Conservation (phyloP, 2,888 invertebrate species). For the Sepioteuthis lessoniana region DNA sequence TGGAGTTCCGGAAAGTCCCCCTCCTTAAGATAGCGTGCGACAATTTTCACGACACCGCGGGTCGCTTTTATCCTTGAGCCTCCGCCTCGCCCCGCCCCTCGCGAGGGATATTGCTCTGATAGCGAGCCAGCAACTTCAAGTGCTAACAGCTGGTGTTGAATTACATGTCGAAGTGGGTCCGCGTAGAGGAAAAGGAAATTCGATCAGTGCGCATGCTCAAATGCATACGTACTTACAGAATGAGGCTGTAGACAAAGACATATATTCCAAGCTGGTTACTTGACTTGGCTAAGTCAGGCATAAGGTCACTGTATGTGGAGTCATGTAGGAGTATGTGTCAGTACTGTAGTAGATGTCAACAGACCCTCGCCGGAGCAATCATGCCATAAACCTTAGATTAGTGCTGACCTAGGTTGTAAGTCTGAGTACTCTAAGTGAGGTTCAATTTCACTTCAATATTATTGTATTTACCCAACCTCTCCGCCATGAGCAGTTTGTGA, state of each 20-base stretch:
- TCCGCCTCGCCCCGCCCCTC: neutral
- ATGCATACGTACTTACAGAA: neutral
- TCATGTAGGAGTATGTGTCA: too few species aligned
- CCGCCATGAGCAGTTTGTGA: too few species aligned
- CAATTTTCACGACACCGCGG: conserved; percentile 21
- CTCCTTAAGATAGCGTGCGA: conserved; percentile 2
- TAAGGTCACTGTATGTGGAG: too few species aligned
- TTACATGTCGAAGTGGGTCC: neutral
- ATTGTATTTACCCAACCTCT: too few species aligned
- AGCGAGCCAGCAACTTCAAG: neutral
- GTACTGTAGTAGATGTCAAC: too few species aligned
- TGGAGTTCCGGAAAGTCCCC: neutral
- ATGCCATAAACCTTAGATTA: too few species aligned
- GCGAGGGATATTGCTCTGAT: neutral
- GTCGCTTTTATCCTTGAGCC: neutral
- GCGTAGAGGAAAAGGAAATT: neutral
- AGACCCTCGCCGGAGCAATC: too few species aligned
- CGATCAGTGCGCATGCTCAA: neutral
- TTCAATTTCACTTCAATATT: too few species aligned
- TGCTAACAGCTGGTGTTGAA: neutral
- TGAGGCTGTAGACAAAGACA: neutral
- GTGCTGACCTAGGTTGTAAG: too few species aligned
- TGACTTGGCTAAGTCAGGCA: neutral
- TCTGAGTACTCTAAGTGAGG: too few species aligned
- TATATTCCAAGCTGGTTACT: neutral